Evolutionary conservation across 2,113 vertebrate species (phyloP).

Genomic region (Mixornis gularis): DNA sequence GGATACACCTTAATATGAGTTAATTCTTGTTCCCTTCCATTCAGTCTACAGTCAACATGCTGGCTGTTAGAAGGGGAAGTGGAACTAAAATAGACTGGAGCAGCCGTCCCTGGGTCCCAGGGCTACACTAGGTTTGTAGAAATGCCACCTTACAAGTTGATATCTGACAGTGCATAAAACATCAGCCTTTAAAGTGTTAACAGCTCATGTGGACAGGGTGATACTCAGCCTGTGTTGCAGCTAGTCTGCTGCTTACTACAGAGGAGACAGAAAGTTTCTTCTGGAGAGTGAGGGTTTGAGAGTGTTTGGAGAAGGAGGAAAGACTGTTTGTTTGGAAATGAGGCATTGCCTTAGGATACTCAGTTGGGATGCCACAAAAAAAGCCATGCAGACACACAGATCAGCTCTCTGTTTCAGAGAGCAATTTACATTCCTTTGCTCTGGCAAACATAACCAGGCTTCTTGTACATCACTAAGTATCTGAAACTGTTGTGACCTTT

Average conservation of each 20-base stretch:
- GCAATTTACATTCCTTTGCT: slow-evolving; percentile 7
- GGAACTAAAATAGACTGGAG: neutral
- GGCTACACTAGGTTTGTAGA: neutral
- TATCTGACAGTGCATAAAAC: neutral
- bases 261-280: neutral
- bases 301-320: slow-evolving; percentile 18
- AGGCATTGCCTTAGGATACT: slow-evolving; percentile 3
- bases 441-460: neutral
- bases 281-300: neutral
- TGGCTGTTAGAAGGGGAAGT: neutral
- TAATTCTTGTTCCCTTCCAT: neutral
- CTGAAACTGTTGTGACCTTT: slow-evolving; percentile 25
- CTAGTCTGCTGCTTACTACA: neutral
- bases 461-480: neutral
- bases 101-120: neutral
- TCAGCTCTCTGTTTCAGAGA: neutral
- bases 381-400: neutral
- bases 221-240: neutral
- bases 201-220: neutral
- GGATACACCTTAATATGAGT: neutral
- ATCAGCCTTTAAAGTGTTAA: neutral
- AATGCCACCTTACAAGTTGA: neutral
- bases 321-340: neutral
- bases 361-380: neutral
- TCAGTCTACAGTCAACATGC: neutral